These are phyloP conservation scores for Gallinago stenura DNA, from an alignment of 2,797 vertebrate species.

Conservation along the genomic window DNA sequence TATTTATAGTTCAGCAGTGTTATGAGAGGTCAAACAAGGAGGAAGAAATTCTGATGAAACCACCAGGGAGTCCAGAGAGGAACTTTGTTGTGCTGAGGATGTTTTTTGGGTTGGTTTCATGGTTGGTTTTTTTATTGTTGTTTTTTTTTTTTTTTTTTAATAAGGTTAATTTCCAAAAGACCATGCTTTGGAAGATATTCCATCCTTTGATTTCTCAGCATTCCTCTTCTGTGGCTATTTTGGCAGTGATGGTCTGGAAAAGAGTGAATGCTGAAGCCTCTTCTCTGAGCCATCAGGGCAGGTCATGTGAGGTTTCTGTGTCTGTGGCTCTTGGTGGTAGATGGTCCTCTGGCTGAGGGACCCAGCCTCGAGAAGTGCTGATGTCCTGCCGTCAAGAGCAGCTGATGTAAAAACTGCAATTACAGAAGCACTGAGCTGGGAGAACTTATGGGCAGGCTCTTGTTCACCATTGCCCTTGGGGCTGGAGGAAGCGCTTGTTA, in stretches of 20 bases:
- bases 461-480: fast-evolving
- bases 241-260: neutral
- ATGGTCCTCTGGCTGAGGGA: neutral
- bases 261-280: neutral
- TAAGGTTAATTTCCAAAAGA: neutral
- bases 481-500: neutral
- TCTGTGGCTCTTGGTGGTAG: neutral
- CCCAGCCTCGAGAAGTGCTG: neutral
- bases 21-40: slow-evolving; percentile 36
- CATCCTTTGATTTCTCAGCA: neutral
- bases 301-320: neutral
- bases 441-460: neutral
- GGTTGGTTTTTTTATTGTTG: neutral
- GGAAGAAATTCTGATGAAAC: slow-evolving; percentile 12
- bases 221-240: neutral
- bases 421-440: neutral
- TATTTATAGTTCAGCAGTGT: slow-evolving; percentile 21
- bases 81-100: neutral
- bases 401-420: neutral
- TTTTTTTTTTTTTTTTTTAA: neutral
- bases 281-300: neutral
- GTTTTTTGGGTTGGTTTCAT: neutral
- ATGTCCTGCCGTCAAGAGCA: neutral
- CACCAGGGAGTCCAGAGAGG: neutral
- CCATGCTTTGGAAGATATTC: neutral